These are phyloP conservation scores for Diachrysia chrysitis DNA, from an alignment of 2,888 invertebrate species.

Conservation along the genomic window DNA sequence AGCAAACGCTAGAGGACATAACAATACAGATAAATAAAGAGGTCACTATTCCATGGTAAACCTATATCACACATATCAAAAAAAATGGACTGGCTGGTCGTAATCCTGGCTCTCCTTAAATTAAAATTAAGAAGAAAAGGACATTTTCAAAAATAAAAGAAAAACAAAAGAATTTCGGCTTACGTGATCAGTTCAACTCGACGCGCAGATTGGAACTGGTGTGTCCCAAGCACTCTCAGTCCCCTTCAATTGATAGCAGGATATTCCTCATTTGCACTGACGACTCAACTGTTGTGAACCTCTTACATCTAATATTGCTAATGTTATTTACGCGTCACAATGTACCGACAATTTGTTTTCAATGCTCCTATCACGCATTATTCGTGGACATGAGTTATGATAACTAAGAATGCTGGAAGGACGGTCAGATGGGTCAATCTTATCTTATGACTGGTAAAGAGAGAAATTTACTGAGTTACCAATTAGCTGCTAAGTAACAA, in stretches of 20 bases:
- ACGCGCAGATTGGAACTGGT: constrained; percentile 64
- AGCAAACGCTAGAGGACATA: constrained; percentile 22
- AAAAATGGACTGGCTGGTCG: neutral
- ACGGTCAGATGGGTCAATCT: neutral
- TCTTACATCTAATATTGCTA: constrained; percentile 71
- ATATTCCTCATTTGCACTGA: constrained; percentile 81
- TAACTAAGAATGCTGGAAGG: constrained; percentile 36
- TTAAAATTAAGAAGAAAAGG: constrained; percentile 18
- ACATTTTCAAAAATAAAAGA: constrained; percentile 8
- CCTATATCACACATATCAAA: constrained; percentile 15
- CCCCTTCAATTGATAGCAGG: constrained; percentile 81
- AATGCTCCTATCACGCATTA: constrained; percentile 50
- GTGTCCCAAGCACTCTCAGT: constrained; percentile 53
- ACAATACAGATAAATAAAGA: constrained; percentile 32
- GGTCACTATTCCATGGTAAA: constrained; percentile 41
- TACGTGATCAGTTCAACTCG: constrained; percentile 52
- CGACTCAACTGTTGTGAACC: constrained; percentile 73
- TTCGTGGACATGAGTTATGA: constrained; percentile 45
- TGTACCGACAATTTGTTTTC: constrained; percentile 59
- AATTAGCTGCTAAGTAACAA: neutral
- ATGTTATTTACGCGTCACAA: constrained; percentile 67
- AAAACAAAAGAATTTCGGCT: constrained; percentile 31
- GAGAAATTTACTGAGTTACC: neutral
- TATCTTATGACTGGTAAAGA: neutral
- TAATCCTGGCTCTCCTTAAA: neutral